Conservation (phyloP, 2,888 invertebrate genomes). For the Oxyscelio sp. region DNA sequence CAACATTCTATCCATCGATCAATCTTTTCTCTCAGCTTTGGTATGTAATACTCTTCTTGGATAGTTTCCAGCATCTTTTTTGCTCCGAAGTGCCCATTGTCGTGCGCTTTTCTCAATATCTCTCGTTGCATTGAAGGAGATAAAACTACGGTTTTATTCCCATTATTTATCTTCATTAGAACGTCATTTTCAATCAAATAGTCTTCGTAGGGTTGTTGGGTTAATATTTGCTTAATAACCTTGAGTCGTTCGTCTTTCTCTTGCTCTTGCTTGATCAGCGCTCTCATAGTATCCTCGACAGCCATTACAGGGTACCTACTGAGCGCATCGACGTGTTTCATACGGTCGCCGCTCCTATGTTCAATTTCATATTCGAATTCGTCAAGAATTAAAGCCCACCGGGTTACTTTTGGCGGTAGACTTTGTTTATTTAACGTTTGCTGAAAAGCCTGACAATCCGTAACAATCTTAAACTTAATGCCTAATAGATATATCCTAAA, state of each 20-base stretch:
- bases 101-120: constrained; percentile 38
- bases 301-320: constrained; percentile 63
- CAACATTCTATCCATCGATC: constrained; percentile 51
- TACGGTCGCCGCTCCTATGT: too few species aligned
- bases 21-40: constrained; percentile 56
- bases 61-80: constrained; percentile 57
- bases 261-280: constrained; percentile 41
- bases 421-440: constrained; percentile 9
- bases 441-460: constrained; percentile 29
- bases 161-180: background rate
- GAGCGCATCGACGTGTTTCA: constrained; percentile 61
- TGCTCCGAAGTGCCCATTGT: constrained; percentile 63
- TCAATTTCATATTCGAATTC: too few species aligned
- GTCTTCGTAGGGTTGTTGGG: constrained; percentile 42
- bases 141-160: constrained; percentile 17
- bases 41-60: constrained; percentile 58
- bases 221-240: constrained; percentile 8
- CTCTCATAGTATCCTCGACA: constrained; percentile 41
- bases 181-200: constrained; percentile 38
- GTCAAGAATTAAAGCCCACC: constrained; percentile 27
- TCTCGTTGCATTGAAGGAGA: constrained; percentile 56
- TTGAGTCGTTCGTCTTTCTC: constrained; percentile 15
- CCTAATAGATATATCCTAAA: constrained; percentile 1
- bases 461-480: constrained; percentile 20
- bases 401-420: constrained; percentile 20